Conservation (phyloP, 2,888 invertebrate species). For the Caenorhabditis afra region DNA sequence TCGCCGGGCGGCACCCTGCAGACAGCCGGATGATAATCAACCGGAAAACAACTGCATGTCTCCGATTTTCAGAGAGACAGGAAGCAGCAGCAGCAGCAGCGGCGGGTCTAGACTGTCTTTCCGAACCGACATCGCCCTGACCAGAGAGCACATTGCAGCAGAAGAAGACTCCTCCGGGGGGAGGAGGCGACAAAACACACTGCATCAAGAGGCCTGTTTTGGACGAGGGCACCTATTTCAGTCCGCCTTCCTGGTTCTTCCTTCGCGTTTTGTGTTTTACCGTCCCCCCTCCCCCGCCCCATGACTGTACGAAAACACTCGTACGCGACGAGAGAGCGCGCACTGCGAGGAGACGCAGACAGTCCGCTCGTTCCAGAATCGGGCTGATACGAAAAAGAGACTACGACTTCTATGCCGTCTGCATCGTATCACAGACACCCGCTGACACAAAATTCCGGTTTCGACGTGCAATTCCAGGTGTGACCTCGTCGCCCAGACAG, state of each 20-base stretch:
- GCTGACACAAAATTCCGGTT: background rate
- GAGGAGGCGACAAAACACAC: no score
- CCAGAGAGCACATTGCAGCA: background rate
- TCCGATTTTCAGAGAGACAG: constrained; percentile 28
- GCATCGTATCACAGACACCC: background rate
- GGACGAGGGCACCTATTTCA: no score
- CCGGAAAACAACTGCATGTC: constrained; percentile 16
- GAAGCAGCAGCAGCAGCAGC: no score
- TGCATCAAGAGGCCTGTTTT: no score
- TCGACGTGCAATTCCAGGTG: background rate
- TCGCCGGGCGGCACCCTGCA: constrained; percentile 6
- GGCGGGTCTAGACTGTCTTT: constrained; percentile 32
- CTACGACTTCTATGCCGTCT: no score
- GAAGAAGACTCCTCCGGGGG: background rate
- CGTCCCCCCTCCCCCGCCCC: no score
- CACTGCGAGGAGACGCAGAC: background rate
- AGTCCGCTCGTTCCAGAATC: background rate
- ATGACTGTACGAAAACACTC: no score
- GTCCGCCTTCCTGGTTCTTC: no score
- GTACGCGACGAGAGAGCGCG: no score
- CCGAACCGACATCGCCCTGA: constrained; percentile 3
- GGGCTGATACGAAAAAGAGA: no score
- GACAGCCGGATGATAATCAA: constrained; percentile 21
- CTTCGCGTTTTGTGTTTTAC: no score
- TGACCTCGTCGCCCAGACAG: constrained; percentile 5